Percentiles rank a stretch among this genome's conserved stretches.
These are phyloP conservation scores for Cyanoderma ruficeps DNA, from an alignment of 2,113 vertebrate genomes.

Conservation along the genomic window DNA sequence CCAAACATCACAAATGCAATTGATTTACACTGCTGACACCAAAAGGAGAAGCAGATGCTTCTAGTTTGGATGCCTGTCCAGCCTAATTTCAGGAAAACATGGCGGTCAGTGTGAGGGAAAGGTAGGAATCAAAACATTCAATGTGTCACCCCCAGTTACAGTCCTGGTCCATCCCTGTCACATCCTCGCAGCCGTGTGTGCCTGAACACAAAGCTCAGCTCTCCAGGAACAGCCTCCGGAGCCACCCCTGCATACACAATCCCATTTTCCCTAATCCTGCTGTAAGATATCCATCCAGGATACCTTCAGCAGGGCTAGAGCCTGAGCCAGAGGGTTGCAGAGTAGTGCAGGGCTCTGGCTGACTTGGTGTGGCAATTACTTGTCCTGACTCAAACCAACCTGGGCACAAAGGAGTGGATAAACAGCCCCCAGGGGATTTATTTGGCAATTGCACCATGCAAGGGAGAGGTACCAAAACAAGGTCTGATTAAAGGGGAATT, in stretches of 20 bases:
- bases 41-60: conserved; percentile 14
- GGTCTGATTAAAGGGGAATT: too few species aligned
- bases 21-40: neutral
- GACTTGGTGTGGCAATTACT: neutral
- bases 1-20: neutral
- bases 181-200: fast-evolving
- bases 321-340: neutral
- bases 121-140: neutral
- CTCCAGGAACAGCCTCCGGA: neutral
- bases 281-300: neutral
- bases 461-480: too few species aligned
- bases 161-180: neutral
- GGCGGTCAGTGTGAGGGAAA: neutral
- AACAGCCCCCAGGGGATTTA: too few species aligned
- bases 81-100: neutral
- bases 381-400: neutral
- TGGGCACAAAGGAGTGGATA: neutral
- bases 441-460: too few species aligned
- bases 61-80: neutral
- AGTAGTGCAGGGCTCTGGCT: neutral
- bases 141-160: neutral
- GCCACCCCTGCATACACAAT: neutral
- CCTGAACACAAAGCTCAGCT: neutral
- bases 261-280: neutral
- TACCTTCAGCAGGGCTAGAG: neutral